These are phyloP conservation scores for Zoanthus gigantus DNA, from an alignment of 92 coral and sea anemone species.

Conservation along the genomic window DNA sequence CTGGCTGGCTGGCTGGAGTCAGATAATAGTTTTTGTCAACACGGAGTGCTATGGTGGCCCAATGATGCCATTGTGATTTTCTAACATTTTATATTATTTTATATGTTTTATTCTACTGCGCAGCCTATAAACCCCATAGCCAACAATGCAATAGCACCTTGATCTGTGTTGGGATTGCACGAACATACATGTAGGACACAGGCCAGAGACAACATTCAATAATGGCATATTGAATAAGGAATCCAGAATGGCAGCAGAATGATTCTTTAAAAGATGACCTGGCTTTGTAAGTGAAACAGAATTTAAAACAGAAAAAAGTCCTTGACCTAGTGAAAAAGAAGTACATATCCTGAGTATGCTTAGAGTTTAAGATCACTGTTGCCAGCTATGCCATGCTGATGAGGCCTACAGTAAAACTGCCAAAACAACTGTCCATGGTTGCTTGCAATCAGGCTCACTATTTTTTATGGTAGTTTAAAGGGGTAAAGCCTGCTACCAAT, in stretches of 20 bases:
- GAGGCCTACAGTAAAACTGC: too few relatives aligned
- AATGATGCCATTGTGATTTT: too few relatives aligned
- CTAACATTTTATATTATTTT: too few relatives aligned
- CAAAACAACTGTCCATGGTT: too few relatives aligned
- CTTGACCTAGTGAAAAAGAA: neutral
- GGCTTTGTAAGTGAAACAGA: constrained; percentile 4
- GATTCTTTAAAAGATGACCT: constrained; percentile 18
- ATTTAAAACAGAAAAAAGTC: constrained; percentile 9
- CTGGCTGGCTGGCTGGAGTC: too few relatives aligned
- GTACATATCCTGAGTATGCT: neutral
- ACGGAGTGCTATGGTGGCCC: too few relatives aligned
- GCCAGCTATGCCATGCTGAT: too few relatives aligned
- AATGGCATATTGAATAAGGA: neutral
- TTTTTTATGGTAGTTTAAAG: too few relatives aligned
- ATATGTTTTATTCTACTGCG: neutral
- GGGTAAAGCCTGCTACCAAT: too few relatives aligned
- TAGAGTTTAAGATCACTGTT: neutral
- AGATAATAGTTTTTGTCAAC: too few relatives aligned
- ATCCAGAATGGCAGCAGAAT: neutral
- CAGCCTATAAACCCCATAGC: neutral
- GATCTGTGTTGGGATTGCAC: neutral
- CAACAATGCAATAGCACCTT: too few relatives aligned
- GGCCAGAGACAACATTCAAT: constrained; percentile 7
- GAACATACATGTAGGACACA: neutral
- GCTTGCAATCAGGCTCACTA: too few relatives aligned